Evolutionary conservation across 2,888 invertebrate genomes (phyloP), one percentile per base, ranked within the genome.

Genomic region (Brassicogethes aeneus): DNA sequence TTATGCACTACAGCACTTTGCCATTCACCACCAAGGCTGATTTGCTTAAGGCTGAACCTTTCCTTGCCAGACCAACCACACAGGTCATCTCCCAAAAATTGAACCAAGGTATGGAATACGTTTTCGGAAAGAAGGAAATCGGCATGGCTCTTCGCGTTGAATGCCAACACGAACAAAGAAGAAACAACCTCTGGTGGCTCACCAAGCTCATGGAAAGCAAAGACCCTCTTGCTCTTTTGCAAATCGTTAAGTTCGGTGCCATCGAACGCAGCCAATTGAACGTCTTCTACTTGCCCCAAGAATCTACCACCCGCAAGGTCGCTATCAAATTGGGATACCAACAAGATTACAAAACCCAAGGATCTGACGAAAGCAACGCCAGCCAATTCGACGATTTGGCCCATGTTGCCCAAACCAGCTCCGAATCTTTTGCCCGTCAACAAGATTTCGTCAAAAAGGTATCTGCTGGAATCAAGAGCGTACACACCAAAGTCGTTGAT

Each of bases 1-100:
- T 80, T 8, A 57, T 72, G 33, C 78, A 81, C 53, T 71, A 66
- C 60, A 78, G 77, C 53, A 70, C 74, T 1, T 70, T 73, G 68
- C 82, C 83, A 3, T 83, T 77, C 63, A 76, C 77, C 8, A 61
- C 76, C 1, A 69, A 65, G 46, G 72, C 75, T 53, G 71, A 77
- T 53, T 74, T 77, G 51, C 68, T 75, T 23, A 62, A 69, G n/a
- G 56, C 76, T 29, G 64, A 71, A 30, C 72, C 80, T 8, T 7
- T 37, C 10, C n/a, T n/a, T 10, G 5, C n/a, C n/a, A 37, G 37
- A 23, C 17, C 15, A 37, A 37, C 23, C 37, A 37, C 15, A 3
- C 17, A 23, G 3, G 17, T 37, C 7, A 17, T 37, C 23, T 10
- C 15, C 15, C 15, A 15, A 1, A 13, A 16, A 12, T 17, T 40